Percentiles rank a stretch among this genome's conserved stretches.
These are phyloP conservation scores for Otus sunia DNA, from an alignment of 2,113 vertebrate genomes.

Conservation along the genomic window DNA sequence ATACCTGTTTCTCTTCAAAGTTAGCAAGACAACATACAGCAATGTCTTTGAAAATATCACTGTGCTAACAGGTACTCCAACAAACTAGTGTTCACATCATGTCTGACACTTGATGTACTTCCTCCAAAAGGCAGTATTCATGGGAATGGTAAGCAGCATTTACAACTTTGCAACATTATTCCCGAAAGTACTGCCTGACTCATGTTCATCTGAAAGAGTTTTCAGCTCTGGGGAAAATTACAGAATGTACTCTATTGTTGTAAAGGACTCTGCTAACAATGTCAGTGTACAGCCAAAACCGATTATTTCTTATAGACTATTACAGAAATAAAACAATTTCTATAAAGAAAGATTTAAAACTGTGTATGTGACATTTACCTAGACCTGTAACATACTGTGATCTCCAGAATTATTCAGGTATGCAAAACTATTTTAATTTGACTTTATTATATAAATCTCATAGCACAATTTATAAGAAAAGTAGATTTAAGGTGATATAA, in stretches of 20 bases:
- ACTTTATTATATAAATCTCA: background rate
- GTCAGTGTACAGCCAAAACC: background rate
- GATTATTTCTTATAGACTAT: background rate
- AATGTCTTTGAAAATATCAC: background rate
- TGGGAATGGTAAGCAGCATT: constrained; percentile 12
- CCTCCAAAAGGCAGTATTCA: background rate
- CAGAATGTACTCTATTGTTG: background rate
- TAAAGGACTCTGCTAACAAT: constrained; percentile 5
- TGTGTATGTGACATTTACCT: background rate
- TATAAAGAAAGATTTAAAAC: background rate
- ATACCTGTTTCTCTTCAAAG: background rate
- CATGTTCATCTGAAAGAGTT: constrained; percentile 48
- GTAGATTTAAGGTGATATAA: background rate
- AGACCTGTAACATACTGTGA: background rate
- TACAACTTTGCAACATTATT: background rate
- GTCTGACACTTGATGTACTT: background rate
- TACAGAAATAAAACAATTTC: constrained; percentile 5
- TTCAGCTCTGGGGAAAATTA: constrained; percentile 59
- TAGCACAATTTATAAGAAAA: background rate
- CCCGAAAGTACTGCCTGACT: constrained; percentile 44
- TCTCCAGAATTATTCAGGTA: background rate
- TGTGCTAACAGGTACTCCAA: background rate
- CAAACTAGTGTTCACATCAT: background rate
- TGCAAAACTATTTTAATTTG: background rate
- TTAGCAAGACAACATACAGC: background rate